Conservation (phyloP, 1,140 invertebrate genomes). For the Pseudomyrmex flavicornis region DNA sequence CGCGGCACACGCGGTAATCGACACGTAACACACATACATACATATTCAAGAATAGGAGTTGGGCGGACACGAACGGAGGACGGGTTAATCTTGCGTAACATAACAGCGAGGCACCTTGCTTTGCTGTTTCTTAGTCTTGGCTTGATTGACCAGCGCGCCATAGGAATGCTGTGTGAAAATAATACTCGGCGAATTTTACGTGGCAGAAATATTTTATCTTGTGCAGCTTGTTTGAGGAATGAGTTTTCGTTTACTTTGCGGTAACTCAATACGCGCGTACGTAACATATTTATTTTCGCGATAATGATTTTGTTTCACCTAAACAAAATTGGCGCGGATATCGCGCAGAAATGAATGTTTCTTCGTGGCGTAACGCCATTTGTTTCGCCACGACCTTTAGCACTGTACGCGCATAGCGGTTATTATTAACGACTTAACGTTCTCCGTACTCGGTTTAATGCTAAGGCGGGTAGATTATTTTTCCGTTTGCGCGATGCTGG, state of each 20-base stretch:
- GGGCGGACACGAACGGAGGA: constrained; percentile 38
- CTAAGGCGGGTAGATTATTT: constrained; percentile 32
- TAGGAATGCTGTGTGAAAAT: constrained; percentile 62
- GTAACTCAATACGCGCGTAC: too few relatives aligned
- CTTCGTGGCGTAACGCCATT: constrained; percentile 37
- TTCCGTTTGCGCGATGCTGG: constrained; percentile 23
- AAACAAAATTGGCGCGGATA: neutral
- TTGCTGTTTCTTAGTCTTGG: constrained; percentile 51
- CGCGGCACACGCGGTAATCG: constrained; percentile 67
- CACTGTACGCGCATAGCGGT: constrained; percentile 17
- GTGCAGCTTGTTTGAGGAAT: neutral
- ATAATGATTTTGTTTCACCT: constrained; percentile 19
- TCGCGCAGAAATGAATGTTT: constrained; percentile 8
- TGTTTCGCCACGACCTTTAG: constrained; percentile 40
- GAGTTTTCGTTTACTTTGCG: neutral
- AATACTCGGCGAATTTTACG: constrained; percentile 50
- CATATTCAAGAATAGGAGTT: neutral
- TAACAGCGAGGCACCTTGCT: constrained; percentile 58
- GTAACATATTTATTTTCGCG: neutral
- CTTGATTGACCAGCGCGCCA: constrained; percentile 55
- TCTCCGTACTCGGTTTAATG: constrained; percentile 28
- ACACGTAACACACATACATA: constrained; percentile 59
- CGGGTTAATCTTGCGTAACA: constrained; percentile 72
- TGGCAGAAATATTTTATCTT: constrained; percentile 8
- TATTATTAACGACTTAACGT: constrained; percentile 43